Evolutionary conservation across 2,888 invertebrate genomes (phyloP), one percentile per base, ranked within the genome.

Genomic region (Limnephilus marmoratus): DNA sequence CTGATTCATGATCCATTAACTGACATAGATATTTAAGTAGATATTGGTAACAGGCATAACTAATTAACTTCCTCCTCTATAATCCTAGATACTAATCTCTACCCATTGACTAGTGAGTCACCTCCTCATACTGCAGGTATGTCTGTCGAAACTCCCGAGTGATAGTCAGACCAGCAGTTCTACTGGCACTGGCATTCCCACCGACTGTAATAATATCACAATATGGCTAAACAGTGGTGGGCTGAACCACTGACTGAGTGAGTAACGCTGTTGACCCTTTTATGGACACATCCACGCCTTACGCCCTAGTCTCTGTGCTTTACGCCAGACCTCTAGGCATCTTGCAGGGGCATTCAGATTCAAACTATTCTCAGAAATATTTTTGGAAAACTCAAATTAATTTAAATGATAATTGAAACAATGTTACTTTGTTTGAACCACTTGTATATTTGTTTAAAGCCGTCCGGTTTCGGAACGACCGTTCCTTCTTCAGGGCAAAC

Each of bases 221-320:
- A 41, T 37, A 18, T 41, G 41, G 24, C 82, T 82, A 37, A 29
- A 53, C n/a, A 24, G 49, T 53, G 90, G 91, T 93, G 93, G 91
- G 93, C 90, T 86, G 93, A 37, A 53, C 88, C 90, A 80, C 53
- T n/a, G 90, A 45, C 86, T 45, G 41, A 80, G 88, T 80, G 81
- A 89, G 87, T 92, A 90, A 92, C 91, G 83, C 90, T 49, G 91
- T 68, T 93, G 92, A 93, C 93, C 93, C 93, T 93, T 93, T 93
- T 93, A 93, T 93, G 93, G 93, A 91, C 92, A 92, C 90, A 90
- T 93, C 91, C 93, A 93, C 93, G 93, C 93, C 93, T 93, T 81
- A 93, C 93, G 93, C 93, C 93, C 93, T 92, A 91, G 90, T 90
- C 49, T 12, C 34, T 24, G 45, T 68, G 34, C 86, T 31, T 24